Evolutionary conservation across 2,797 vertebrate genomes (phyloP).

Genomic region (Tauraco hartlaubi): DNA sequence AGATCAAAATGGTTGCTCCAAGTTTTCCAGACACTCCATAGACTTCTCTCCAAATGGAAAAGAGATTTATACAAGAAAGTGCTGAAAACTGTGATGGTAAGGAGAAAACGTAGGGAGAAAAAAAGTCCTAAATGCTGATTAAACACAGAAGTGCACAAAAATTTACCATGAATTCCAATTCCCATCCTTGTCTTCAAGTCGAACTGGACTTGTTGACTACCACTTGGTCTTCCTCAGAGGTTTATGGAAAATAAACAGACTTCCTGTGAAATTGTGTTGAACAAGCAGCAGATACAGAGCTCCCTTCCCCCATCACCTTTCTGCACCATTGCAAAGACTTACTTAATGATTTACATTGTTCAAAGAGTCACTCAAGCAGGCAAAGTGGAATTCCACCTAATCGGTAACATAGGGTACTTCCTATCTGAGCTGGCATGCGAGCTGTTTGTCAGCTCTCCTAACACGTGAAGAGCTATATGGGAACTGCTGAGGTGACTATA

Average conservation of each 20-base stretch:
- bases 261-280: constrained; percentile 30
- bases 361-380: constrained; percentile 68
- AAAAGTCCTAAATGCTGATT: background rate
- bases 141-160: background rate
- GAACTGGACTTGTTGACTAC: background rate
- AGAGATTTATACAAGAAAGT: background rate
- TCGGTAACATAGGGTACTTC: constrained; percentile 73
- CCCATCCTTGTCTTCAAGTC: background rate
- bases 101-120: background rate
- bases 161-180: background rate
- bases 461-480: background rate
- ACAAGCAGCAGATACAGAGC: constrained; percentile 30
- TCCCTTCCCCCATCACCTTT: constrained; percentile 62
- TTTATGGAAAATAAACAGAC: constrained; percentile 8
- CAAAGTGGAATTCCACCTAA: constrained; percentile 80
- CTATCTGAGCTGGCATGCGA: constrained; percentile 18
- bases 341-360: constrained; percentile 79
- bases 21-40: background rate
- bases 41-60: background rate
- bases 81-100: background rate
- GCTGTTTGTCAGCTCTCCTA: constrained; percentile 43
- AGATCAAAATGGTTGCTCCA: background rate
- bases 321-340: constrained; percentile 67
- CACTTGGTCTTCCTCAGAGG: constrained; percentile 41
- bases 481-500: constrained; percentile 15